Evolutionary conservation across 2,113 vertebrate genomes (phyloP).

Genomic region (Sciurus niger): DNA sequence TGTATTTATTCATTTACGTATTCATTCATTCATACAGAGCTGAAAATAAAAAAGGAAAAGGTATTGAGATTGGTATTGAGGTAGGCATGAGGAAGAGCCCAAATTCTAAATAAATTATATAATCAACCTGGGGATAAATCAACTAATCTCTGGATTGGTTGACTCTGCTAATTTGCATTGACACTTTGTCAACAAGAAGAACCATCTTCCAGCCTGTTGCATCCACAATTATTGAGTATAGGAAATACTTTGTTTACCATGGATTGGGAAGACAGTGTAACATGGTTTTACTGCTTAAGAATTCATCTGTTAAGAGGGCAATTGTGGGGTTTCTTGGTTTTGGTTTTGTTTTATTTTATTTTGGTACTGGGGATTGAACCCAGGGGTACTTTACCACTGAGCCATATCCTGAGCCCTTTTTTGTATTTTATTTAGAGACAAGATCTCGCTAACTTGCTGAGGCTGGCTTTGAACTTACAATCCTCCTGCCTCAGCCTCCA

Average conservation of each 20-base stretch:
- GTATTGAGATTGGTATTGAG: not conserved
- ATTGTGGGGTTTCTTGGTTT: not conserved
- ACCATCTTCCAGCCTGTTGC: not conserved
- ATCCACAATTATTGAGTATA: not conserved
- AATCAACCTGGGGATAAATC: not conserved
- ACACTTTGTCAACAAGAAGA: slow-evolving; percentile 36
- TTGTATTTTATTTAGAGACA: no score
- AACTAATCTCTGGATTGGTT: not conserved
- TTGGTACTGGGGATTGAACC: no score
- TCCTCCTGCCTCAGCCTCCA: no score
- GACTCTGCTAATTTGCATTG: slow-evolving; percentile 6
- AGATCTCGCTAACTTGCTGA: no score
- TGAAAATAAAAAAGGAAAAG: slow-evolving; percentile 53
- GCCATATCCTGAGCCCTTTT: no score
- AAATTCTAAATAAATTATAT: not conserved
- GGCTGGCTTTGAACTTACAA: no score
- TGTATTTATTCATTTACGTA: not conserved
- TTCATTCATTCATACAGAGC: slow-evolving; percentile 21
- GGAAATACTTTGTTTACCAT: not conserved
- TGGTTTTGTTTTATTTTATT: no score
- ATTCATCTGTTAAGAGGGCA: not conserved
- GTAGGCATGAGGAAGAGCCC: not conserved
- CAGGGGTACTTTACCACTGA: no score
- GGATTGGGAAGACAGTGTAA: not conserved
- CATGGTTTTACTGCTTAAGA: not conserved